phyloP scores from a whole-genome alignment of 2,888 invertebrate species.

The Nomada hirtipes region DNA sequence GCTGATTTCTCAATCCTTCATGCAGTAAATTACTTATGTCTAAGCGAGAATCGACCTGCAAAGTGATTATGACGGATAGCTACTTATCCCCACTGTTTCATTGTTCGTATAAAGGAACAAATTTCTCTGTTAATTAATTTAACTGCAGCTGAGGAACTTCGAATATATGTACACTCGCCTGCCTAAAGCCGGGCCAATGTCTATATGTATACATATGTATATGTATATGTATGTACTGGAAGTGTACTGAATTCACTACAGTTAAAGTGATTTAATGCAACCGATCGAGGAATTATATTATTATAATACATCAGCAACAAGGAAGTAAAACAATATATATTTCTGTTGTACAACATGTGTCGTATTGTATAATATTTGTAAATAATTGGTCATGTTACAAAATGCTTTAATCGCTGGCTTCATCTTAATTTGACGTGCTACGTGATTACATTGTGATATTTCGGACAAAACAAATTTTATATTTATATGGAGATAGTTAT shows the following conservation, averaged over 20 bases:
- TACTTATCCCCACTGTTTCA: background rate
- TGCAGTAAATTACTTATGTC: slow-evolving; percentile 13
- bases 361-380: too few relatives aligned
- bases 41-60: slow-evolving; percentile 2
- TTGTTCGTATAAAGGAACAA: background rate
- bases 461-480: too few relatives aligned
- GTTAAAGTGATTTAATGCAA: background rate
- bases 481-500: too few relatives aligned
- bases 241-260: background rate
- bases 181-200: background rate
- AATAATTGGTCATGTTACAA: too few relatives aligned
- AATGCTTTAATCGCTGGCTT: too few relatives aligned
- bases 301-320: too few relatives aligned
- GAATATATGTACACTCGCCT: background rate
- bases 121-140: slow-evolving; percentile 28
- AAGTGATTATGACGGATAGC: background rate
- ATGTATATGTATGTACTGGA: too few relatives aligned
- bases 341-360: too few relatives aligned
- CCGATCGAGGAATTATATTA: background rate
- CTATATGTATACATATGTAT: background rate
- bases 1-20: slow-evolving; percentile 28
- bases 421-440: too few relatives aligned
- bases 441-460: too few relatives aligned
- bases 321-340: too few relatives aligned
- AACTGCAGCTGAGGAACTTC: background rate